These are phyloP conservation scores for Hyles euphorbiae DNA, from an alignment of 1,140 invertebrate genomes.

Conservation along the genomic window DNA sequence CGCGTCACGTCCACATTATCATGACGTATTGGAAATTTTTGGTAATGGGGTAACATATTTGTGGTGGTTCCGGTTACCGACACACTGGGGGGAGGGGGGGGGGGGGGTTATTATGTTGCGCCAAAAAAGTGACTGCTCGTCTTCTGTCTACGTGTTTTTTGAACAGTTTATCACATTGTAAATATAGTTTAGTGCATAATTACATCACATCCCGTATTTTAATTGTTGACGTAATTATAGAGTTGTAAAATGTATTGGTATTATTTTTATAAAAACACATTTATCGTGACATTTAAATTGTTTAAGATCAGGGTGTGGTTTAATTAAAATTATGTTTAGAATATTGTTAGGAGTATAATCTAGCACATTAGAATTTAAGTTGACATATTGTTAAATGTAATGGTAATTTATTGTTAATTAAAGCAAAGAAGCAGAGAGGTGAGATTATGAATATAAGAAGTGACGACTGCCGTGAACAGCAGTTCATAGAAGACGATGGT, in stretches of 20 bases:
- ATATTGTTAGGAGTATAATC: background rate
- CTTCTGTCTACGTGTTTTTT: too few species aligned
- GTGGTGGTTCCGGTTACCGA: conserved; percentile 24
- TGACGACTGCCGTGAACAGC: conserved; percentile 45
- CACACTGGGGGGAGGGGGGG: background rate
- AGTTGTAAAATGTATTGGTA: background rate
- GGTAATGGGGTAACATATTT: conserved; percentile 43
- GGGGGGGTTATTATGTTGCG: too few species aligned
- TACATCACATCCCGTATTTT: too few species aligned
- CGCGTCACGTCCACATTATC: conserved; percentile 24
- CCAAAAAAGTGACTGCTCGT: background rate
- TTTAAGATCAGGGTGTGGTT: background rate
- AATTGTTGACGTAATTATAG: too few species aligned
- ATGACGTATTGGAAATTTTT: conserved; percentile 39
- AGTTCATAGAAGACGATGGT: conserved; percentile 56
- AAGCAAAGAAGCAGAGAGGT: conserved; percentile 69
- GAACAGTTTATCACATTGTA: too few species aligned
- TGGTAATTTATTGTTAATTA: conserved; percentile 57
- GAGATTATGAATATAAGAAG: conserved; percentile 55
- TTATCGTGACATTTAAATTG: conserved; percentile 13
- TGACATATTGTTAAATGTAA: conserved; percentile 16
- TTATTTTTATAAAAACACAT: conserved; percentile 3
- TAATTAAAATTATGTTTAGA: background rate
- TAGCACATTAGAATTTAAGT: conserved; percentile 5
- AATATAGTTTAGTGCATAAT: too few species aligned